phyloP scores from a whole-genome alignment of 2,113 vertebrate species.

The Phaethon lepturus region DNA sequence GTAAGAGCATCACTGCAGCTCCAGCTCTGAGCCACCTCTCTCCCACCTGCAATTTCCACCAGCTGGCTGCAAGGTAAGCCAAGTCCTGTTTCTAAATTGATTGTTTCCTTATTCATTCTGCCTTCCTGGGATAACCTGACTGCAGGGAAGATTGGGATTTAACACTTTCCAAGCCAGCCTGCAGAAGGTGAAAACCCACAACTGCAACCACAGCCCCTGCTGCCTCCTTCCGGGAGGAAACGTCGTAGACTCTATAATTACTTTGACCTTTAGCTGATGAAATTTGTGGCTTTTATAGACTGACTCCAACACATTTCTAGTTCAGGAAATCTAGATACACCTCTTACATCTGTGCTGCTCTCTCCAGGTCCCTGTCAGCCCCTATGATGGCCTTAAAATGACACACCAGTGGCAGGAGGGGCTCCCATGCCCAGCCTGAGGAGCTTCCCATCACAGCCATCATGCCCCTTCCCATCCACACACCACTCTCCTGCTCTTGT shows the following conservation, averaged over 20 bases:
- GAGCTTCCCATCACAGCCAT: background rate
- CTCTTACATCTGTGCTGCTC: background rate
- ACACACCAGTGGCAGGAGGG: background rate
- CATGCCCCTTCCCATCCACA: background rate
- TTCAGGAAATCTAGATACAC: background rate
- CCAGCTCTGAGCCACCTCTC: rapidly evolving
- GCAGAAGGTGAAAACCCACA: background rate
- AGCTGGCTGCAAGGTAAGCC: background rate
- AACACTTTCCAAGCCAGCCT: background rate
- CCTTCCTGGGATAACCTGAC: background rate
- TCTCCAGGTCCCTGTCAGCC: background rate
- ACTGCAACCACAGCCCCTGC: background rate
- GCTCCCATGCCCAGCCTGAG: background rate
- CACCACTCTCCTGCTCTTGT: background rate
- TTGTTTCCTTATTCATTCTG: background rate
- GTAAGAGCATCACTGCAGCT: background rate
- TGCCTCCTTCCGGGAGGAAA: background rate
- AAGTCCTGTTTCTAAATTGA: background rate
- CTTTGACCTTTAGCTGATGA: slow-evolving; percentile 23
- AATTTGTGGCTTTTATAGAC: background rate
- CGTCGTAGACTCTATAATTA: background rate
- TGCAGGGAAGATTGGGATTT: background rate
- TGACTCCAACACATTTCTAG: background rate
- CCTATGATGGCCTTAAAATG: background rate
- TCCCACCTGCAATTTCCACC: background rate